These are phyloP conservation scores for Ia io DNA, from an alignment of 2,113 vertebrate genomes.

Conservation along the genomic window DNA sequence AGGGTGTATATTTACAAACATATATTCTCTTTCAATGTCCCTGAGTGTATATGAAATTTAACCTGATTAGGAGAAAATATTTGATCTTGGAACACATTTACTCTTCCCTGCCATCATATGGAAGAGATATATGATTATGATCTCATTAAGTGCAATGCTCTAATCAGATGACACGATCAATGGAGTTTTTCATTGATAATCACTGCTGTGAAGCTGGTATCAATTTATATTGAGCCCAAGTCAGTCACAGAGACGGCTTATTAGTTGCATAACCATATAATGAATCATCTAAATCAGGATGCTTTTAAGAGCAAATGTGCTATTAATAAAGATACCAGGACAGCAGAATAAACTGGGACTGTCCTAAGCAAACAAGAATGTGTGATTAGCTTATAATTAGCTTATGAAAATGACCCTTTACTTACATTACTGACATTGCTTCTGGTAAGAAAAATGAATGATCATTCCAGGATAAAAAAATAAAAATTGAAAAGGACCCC, in stretches of 20 bases:
- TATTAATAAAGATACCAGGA: neutral
- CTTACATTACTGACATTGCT: neutral
- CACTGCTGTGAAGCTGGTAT: neutral
- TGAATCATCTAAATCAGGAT: neutral
- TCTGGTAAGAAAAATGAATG: neutral
- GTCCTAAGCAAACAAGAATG: neutral
- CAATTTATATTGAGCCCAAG: neutral
- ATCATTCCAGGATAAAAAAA: neutral
- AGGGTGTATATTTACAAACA: neutral
- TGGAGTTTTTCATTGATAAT: neutral
- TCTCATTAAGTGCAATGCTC: neutral
- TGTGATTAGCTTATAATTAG: neutral
- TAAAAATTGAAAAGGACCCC: neutral
- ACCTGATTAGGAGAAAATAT: neutral
- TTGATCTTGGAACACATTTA: neutral
- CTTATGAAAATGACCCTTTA: neutral
- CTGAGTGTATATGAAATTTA: neutral
- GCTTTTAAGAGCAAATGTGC: conserved; percentile 19
- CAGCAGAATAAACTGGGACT: neutral
- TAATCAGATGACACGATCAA: neutral
- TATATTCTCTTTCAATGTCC: neutral
- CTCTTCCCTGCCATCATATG: neutral
- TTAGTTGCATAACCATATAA: neutral
- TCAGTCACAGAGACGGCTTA: neutral
- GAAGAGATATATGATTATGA: neutral